Base-by-base conservation (phyloP, 1,140 invertebrate genomes). In the Plutomurus gul region DNA sequence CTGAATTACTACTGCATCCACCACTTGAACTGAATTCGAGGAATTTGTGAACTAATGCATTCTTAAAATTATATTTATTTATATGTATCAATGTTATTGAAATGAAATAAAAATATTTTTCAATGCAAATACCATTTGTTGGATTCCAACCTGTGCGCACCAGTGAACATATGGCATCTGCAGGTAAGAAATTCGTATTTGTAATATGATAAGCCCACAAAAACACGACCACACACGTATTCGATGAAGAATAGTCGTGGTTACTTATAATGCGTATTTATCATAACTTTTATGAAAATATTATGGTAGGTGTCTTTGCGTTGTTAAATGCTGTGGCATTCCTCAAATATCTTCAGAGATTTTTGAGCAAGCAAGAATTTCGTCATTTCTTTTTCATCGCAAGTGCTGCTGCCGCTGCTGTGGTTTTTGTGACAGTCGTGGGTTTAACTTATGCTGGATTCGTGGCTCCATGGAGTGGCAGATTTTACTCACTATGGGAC, bases 111-210 rank as follows among this genome's bases (percentile, higher is more conserved):
- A n/a, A n/a, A n/a, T n/a, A n/a, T 37, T 89, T 98, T 75, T 99
- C 97, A 60, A 99, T 99, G 98, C 98, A 99, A 89, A 96, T 99
- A 83, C 98, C 98, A 47, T 99, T 99, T 89, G 98, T 99, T 82
- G 98, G 98, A 46, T 99, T 99, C 88, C 98, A 99, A 88, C 98
- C 98, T 30, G 97, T 99, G 73, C 90, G 96, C 80, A 99, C 98
- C n/a, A 98, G 96, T 86, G 98, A 99, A 88, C 98, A 99, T 86
- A 99, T 99, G 98, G 97, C 98, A 71, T 96, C 97, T 71, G 91
- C 94, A 85, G 95, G 94, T 91, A 87, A 79, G 20, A 39, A 47
- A 37, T 18, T 40, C 8, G 36, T 3, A 39, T 71, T 37, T 46
- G 18, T 5, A 16, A 47, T n/a, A 47, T 13, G 20, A 16, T 46